Percentiles rank a stretch among this genome's conserved stretches.
phyloP scores from a whole-genome alignment of 1,140 invertebrate species.

The Monomorium pharaonis region DNA sequence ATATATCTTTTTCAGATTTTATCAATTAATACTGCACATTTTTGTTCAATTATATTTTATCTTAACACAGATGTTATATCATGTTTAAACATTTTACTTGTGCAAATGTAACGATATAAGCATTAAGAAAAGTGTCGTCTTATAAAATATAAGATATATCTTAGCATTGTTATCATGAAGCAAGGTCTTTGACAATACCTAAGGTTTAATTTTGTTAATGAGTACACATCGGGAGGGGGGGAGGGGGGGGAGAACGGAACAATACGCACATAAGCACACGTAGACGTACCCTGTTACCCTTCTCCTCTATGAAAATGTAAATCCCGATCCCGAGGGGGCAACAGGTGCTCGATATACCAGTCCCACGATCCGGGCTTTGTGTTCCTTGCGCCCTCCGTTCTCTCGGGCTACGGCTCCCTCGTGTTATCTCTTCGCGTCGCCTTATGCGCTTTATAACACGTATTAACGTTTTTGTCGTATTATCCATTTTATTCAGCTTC shows the following conservation, averaged over 20 bases:
- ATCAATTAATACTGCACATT: background rate
- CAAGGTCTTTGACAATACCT: background rate
- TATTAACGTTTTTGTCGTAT: slow-evolving; percentile 27
- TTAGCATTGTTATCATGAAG: slow-evolving; percentile 8
- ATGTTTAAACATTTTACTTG: background rate
- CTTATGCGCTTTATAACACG: slow-evolving; percentile 31
- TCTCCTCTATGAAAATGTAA: slow-evolving; percentile 70
- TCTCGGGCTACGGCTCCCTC: background rate
- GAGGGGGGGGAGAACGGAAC: no score
- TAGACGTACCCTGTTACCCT: background rate
- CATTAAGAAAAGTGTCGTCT: background rate
- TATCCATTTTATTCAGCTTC: background rate
- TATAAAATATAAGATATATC: no score
- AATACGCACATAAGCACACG: background rate
- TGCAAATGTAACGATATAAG: background rate
- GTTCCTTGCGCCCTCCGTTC: slow-evolving; percentile 28
- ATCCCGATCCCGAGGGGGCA: slow-evolving; percentile 64
- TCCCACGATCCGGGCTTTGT: slow-evolving; percentile 35
- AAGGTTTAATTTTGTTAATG: slow-evolving; percentile 42
- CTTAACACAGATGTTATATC: background rate
- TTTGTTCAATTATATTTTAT: background rate
- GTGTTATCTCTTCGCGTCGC: slow-evolving; percentile 18
- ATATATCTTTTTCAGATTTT: background rate
- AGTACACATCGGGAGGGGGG: slow-evolving; percentile 15
- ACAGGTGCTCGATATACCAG: slow-evolving; percentile 69